Evolutionary conservation across 2,797 vertebrate species (phyloP).

Genomic region (Etheostoma perlongum): DNA sequence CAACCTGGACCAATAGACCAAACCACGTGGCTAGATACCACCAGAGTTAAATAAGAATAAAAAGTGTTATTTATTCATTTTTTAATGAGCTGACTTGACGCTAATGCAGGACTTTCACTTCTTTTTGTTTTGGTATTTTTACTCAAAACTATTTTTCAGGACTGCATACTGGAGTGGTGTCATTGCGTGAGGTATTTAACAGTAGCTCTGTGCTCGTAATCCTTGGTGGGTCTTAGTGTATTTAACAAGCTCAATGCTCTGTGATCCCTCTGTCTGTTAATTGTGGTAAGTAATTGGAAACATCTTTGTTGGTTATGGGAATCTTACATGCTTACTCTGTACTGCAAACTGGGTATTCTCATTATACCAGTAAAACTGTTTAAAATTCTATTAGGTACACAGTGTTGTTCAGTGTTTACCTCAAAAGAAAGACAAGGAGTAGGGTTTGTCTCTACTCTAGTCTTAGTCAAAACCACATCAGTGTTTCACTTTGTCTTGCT

Average conservation of each 20-base stretch:
- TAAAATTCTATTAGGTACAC: conserved; percentile 1
- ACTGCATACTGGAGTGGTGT: neutral
- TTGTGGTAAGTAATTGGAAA: conserved; percentile 54
- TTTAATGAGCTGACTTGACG: neutral
- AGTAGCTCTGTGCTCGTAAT: conserved; percentile 31
- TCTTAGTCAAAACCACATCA: conserved; percentile 20
- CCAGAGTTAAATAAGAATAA: neutral
- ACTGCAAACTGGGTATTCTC: conserved; percentile 17
- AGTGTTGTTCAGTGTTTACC: conserved; percentile 7
- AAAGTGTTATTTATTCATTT: neutral
- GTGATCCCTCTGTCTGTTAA: conserved; percentile 54
- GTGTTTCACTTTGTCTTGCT: conserved; percentile 4
- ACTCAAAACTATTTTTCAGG: neutral
- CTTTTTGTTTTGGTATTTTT: neutral
- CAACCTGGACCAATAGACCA: neutral
- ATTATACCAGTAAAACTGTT: conserved; percentile 28
- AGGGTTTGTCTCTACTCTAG: neutral
- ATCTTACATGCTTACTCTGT: conserved; percentile 18
- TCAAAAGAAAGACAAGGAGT: neutral
- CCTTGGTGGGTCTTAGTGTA: conserved; percentile 26
- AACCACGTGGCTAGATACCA: neutral
- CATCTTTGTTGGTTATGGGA: conserved; percentile 36
- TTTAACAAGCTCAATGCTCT: conserved; percentile 43
- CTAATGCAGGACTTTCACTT: neutral
- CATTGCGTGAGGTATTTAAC: conserved; percentile 21